Evolutionary conservation across 2,797 vertebrate species (phyloP).

Genomic region (Leptatherina wallacei): DNA sequence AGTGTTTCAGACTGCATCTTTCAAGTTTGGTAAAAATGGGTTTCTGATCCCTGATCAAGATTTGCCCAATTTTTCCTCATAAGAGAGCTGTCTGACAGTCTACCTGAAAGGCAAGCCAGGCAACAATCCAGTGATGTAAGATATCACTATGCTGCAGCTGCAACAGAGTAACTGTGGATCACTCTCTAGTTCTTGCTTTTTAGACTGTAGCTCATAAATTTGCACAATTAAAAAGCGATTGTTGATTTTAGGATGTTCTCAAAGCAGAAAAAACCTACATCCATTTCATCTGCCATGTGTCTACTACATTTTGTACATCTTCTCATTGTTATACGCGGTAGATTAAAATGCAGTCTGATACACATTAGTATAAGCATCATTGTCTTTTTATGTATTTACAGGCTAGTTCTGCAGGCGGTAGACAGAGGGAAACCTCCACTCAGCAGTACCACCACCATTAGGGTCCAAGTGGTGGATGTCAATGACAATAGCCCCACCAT

Average conservation of each 20-base stretch:
- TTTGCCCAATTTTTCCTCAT: background rate
- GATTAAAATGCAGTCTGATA: background rate
- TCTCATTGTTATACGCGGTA: background rate
- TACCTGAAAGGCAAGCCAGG: background rate
- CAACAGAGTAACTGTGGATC: background rate
- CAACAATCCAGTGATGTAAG: background rate
- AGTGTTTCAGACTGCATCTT: background rate
- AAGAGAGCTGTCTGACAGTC: constrained; percentile 1
- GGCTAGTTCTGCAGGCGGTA: constrained; percentile 88
- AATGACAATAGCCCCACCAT: constrained; percentile 92
- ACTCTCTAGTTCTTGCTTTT: background rate
- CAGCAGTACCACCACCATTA: constrained; percentile 83
- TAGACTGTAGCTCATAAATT: background rate
- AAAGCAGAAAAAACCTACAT: background rate
- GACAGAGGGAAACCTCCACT: constrained; percentile 90
- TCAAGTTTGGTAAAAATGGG: background rate
- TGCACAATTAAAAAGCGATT: background rate
- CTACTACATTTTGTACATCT: background rate
- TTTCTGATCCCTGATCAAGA: background rate
- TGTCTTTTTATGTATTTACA: constrained; percentile 53
- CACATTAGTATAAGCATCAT: background rate
- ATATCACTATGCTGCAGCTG: background rate
- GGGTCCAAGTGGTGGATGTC: constrained; percentile 88
- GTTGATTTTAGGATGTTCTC: background rate
- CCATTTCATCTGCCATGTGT: background rate